Evolutionary conservation across 1,140 invertebrate genomes (phyloP).

Genomic region (Heliconius himera): DNA sequence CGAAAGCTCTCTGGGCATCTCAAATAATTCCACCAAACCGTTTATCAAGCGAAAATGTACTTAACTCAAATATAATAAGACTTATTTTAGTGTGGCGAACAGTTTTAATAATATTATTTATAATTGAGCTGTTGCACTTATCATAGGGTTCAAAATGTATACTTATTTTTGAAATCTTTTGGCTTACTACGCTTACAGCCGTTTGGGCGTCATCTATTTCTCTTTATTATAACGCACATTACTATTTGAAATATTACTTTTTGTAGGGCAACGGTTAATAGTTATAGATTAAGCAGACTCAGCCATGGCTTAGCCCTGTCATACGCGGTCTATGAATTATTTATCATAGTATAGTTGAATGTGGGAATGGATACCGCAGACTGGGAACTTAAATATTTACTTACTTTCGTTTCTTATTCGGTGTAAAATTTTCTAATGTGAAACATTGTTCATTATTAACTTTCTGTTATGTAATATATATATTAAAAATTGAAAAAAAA

Average conservation of each 20-base stretch:
- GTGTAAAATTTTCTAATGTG: background rate
- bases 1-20: background rate
- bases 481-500: no score
- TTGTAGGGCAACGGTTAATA: slow-evolving; percentile 22
- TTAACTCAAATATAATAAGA: background rate
- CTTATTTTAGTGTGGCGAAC: background rate
- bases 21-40: background rate
- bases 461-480: no score
- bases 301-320: slow-evolving; percentile 39
- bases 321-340: slow-evolving; percentile 42
- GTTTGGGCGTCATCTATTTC: slow-evolving; percentile 22
- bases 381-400: background rate
- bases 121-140: slow-evolving; percentile 50
- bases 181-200: slow-evolving; percentile 28
- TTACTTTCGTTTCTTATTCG: slow-evolving; percentile 6
- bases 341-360: slow-evolving; percentile 33
- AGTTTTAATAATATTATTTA: slow-evolving; percentile 40
- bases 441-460: no score
- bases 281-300: slow-evolving; percentile 42
- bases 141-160: slow-evolving; percentile 42
- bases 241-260: slow-evolving; percentile 43
- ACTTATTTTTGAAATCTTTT: slow-evolving; percentile 42
- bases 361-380: slow-evolving; percentile 35
- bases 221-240: slow-evolving; percentile 28
- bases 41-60: background rate